phyloP scores from a whole-genome alignment of 2,113 vertebrate species.

The Daboia siamensis region DNA sequence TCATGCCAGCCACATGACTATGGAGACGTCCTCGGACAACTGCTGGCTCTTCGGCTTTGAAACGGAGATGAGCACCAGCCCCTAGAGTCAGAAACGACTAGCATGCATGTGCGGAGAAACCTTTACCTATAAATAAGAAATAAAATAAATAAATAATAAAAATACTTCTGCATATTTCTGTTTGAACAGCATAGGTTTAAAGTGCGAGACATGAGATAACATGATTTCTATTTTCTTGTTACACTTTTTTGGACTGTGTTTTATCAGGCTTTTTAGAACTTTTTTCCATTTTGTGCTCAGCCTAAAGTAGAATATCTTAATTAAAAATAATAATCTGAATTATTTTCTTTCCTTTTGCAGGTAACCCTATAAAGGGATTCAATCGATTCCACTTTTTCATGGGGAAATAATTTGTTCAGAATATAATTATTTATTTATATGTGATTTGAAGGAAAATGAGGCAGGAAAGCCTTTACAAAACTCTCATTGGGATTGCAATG shows the following conservation, averaged over 20 bases:
- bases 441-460: conserved; percentile 16
- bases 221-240: conserved; percentile 69
- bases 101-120: no score
- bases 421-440: conserved; percentile 2
- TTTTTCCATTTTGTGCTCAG: conserved; percentile 52
- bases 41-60: no score
- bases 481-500: conserved; percentile 31
- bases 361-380: conserved; percentile 32
- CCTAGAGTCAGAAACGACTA: no score
- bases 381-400: conserved; percentile 32
- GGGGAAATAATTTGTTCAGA: neutral
- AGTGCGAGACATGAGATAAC: conserved; percentile 57
- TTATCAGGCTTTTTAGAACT: conserved; percentile 53
- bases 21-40: no score
- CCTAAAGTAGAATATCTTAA: conserved; percentile 11
- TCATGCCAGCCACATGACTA: no score
- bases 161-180: conserved; percentile 25
- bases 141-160: no score
- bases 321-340: conserved; percentile 29
- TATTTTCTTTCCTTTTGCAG: conserved; percentile 40
- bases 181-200: conserved; percentile 45
- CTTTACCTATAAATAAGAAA: no score
- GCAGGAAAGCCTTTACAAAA: neutral
- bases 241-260: conserved; percentile 61
- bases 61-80: no score